Evolutionary conservation across 2,888 invertebrate species (phyloP).

Genomic region (Ochropleura plecta): DNA sequence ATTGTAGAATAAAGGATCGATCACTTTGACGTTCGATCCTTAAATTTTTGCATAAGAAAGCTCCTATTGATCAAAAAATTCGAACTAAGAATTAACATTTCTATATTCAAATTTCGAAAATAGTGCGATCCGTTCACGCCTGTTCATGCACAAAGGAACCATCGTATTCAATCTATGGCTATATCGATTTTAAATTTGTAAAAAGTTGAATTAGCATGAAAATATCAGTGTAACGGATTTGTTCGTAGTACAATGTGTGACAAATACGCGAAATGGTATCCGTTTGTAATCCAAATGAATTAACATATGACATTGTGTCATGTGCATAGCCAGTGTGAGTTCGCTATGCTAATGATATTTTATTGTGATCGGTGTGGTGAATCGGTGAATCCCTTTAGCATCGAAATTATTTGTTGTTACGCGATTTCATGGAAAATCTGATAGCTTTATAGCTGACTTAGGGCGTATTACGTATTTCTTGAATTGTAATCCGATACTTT

Average conservation of each 20-base stretch:
- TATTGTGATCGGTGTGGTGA: conserved; percentile 75
- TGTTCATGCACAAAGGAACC: conserved; percentile 75
- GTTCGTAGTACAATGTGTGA: conserved; percentile 82
- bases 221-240: conserved; percentile 87
- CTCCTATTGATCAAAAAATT: conserved; percentile 64
- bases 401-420: conserved; percentile 71
- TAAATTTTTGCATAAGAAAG: conserved; percentile 64
- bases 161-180: conserved; percentile 55
- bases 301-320: conserved; percentile 79
- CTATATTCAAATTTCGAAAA: conserved; percentile 60
- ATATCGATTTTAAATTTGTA: conserved; percentile 75
- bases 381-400: conserved; percentile 71
- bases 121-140: conserved; percentile 75
- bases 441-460: conserved; percentile 64
- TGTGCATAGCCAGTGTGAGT: conserved; percentile 67
- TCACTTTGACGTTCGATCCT: conserved; percentile 62
- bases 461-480: conserved; percentile 57
- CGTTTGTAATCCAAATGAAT: conserved; percentile 81
- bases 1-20: conserved; percentile 50
- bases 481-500: conserved; percentile 40
- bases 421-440: conserved; percentile 75
- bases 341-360: conserved; percentile 78
- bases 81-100: conserved; percentile 57
- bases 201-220: conserved; percentile 81
- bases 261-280: conserved; percentile 85